Evolutionary conservation across 2,797 vertebrate species (phyloP).

Genomic region (Pipistrellus nathusii): DNA sequence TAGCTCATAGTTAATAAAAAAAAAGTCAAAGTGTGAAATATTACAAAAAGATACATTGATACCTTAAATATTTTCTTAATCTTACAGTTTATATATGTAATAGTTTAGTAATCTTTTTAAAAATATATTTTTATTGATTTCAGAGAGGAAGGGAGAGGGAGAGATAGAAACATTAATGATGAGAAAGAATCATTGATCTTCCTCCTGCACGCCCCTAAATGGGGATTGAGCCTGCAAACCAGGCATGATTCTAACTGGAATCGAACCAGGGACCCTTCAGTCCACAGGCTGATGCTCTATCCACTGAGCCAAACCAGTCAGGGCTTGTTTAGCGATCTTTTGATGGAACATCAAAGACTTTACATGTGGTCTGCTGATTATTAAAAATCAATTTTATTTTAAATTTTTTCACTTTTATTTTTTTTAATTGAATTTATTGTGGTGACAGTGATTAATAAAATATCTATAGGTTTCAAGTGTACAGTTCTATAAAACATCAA

Average conservation of each 20-base stretch:
- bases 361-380: background rate
- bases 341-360: conserved; percentile 4
- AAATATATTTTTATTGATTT: too few relatives aligned
- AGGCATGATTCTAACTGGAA: too few relatives aligned
- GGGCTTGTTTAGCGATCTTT: background rate
- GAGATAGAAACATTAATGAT: too few relatives aligned
- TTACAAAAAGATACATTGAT: background rate
- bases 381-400: background rate
- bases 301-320: too few relatives aligned
- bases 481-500: background rate
- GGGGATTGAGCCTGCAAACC: too few relatives aligned
- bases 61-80: conserved; percentile 37
- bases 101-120: background rate
- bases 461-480: background rate
- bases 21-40: background rate
- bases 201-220: too few relatives aligned
- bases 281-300: too few relatives aligned
- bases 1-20: background rate
- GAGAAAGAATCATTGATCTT: too few relatives aligned
- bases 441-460: background rate
- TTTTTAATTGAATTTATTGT: background rate
- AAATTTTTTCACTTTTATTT: background rate
- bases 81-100: background rate
- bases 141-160: too few relatives aligned
- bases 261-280: too few relatives aligned